phyloP scores from a whole-genome alignment of 2,797 vertebrate species.

The Valencia hispanica region DNA sequence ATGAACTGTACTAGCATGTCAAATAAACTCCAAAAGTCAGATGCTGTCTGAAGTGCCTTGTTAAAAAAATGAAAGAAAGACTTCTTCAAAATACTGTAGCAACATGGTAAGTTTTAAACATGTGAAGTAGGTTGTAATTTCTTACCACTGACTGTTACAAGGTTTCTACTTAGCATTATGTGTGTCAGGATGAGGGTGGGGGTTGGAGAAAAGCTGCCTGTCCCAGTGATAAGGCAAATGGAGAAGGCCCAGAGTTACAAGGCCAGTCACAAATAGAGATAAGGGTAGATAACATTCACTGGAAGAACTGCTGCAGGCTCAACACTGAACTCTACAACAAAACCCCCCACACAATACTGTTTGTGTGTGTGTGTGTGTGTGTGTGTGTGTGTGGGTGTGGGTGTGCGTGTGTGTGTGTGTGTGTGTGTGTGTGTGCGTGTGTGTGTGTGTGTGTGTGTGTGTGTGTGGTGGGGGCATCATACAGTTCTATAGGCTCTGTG shows the following conservation, averaged over 20 bases:
- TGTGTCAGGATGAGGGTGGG: slow-evolving; percentile 31
- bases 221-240: slow-evolving; percentile 66
- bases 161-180: slow-evolving; percentile 16
- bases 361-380: slow-evolving; percentile 8
- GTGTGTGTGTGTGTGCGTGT: slow-evolving; percentile 6
- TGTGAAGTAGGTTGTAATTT: slow-evolving; percentile 22
- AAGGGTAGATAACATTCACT: slow-evolving; percentile 81
- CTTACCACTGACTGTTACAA: slow-evolving; percentile 10
- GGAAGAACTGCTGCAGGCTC: slow-evolving; percentile 70
- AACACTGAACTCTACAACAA: slow-evolving; percentile 32
- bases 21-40: not conserved
- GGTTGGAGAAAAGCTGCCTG: slow-evolving; percentile 38
- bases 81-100: slow-evolving; percentile 1
- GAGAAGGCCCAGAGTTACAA: slow-evolving; percentile 74
- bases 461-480: too few species aligned
- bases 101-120: not conserved
- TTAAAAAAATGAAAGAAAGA: slow-evolving; percentile 11
- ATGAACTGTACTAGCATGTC: not conserved
- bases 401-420: slow-evolving; percentile 32
- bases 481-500: slow-evolving; percentile 48
- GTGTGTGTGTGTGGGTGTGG: slow-evolving; percentile 7
- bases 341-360: slow-evolving; percentile 7
- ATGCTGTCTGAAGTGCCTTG: slow-evolving; percentile 1
- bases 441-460: slow-evolving; percentile 26
- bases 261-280: slow-evolving; percentile 80